Evolutionary conservation across 2,797 vertebrate species (phyloP).

Genomic region (Poecilia gillii): DNA sequence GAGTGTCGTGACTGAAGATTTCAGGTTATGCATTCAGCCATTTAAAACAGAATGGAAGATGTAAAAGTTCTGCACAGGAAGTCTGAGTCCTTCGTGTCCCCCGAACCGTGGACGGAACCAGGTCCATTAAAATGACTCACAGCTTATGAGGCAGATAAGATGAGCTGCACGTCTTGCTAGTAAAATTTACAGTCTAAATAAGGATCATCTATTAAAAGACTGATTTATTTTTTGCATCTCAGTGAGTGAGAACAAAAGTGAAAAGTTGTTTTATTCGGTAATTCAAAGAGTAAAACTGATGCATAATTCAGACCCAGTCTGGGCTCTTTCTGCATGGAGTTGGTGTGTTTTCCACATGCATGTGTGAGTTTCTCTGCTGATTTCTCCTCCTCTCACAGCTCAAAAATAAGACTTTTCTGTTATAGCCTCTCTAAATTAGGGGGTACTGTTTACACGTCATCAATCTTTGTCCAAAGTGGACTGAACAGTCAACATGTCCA

Average conservation of each 20-base stretch:
- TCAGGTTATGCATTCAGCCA: slow-evolving; percentile 38
- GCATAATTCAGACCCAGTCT: not conserved
- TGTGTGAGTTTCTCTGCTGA: not conserved
- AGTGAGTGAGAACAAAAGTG: not conserved
- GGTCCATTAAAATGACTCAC: not conserved
- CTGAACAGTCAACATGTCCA: not conserved
- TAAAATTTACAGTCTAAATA: slow-evolving; percentile 48
- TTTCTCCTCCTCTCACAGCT: too few species aligned
- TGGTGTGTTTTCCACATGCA: not conserved
- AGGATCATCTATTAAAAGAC: slow-evolving; percentile 36
- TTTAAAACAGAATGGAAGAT: slow-evolving; percentile 43
- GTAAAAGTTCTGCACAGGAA: slow-evolving; percentile 23
- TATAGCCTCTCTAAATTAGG: not conserved
- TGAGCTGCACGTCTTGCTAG: slow-evolving; percentile 47
- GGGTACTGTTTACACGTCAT: not conserved
- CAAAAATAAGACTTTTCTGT: not conserved
- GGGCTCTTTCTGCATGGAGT: not conserved
- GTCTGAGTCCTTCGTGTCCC: not conserved
- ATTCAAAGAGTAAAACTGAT: not conserved
- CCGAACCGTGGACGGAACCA: not conserved
- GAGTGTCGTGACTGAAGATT: slow-evolving; percentile 41
- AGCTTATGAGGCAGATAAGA: slow-evolving; percentile 40
- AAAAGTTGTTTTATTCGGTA: not conserved
- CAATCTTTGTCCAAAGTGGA: not conserved
- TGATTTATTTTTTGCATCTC: not conserved